Base-by-base conservation (phyloP, 1,140 invertebrate species). In the Drosophila athabasca region DNA sequence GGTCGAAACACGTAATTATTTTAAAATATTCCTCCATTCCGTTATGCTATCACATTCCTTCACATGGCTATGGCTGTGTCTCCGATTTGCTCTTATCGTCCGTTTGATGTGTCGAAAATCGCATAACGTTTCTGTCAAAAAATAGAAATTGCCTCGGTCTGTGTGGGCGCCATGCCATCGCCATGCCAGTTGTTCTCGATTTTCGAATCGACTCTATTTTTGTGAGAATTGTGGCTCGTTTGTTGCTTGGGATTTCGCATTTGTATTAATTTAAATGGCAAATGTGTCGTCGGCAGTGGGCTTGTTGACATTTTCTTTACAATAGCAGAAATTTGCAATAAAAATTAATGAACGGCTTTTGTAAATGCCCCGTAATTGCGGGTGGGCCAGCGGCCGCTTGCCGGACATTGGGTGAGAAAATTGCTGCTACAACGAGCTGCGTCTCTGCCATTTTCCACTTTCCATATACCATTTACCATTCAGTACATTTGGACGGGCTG, bases 11-110 rank as follows among this genome's bases (percentile, higher is more conserved):
- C 54, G 57, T 66, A 73, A 76, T 81, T 73, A 77, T 66, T 66
- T 64, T 54, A 70, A 82, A 69, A 87, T 84, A 84, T 87, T 87
- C 67, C 73, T 49, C 49, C 51, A 61, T 69, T 76, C 72, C 54
- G 72, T 60, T 61, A 61, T 67, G 51, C 22, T 54, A 75, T 69
- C 61, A 67, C 64, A 69, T 64, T 70, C 62, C 45, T 75, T 15
- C 60, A 45, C 45, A 51, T 8, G 48, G 24, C 2, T 15, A 51
- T 8, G 48, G 24, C 2, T 15, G 54, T 15, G 11, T 24, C 31
- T 58, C n/a, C 35, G 35, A 39, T 39, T 13, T 70, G 65, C 43
- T 69, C 69, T 49, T 39, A 50, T 69, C 51, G 65, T 19, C 17
- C 17, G 17, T 58, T 76, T 76, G 55, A 66, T 48, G 26, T 64